Percentiles rank a stretch among this genome's conserved stretches.
These are phyloP conservation scores for Horisme vitalbata DNA, from an alignment of 2,888 invertebrate species.

Conservation along the genomic window DNA sequence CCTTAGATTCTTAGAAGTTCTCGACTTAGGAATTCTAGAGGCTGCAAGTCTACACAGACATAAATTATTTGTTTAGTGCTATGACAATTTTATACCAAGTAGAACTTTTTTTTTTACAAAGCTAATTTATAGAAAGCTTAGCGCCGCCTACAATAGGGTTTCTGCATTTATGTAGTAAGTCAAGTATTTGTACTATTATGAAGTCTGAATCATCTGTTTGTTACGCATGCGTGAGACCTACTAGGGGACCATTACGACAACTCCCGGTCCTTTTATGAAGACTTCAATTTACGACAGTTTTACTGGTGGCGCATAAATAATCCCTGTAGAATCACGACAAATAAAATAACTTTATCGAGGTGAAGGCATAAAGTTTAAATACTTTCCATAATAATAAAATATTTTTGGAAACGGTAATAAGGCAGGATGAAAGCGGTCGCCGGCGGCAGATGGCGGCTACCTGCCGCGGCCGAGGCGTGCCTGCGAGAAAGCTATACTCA, in stretches of 20 bases:
- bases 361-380: conserved; percentile 70
- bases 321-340: conserved; percentile 64
- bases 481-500: conserved; percentile 58
- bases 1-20: too few relatives aligned
- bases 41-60: too few relatives aligned
- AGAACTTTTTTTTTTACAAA: too few relatives aligned
- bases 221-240: conserved; percentile 58
- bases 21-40: too few relatives aligned
- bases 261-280: conserved; percentile 69
- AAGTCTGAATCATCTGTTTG: conserved; percentile 52
- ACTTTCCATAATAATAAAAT: conserved; percentile 77
- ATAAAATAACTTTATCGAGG: conserved; percentile 74
- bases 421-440: conserved; percentile 76
- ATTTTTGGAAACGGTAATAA: conserved; percentile 76
- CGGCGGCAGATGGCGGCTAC: conserved; percentile 75
- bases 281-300: conserved; percentile 76
- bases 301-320: conserved; percentile 76
- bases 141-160: not conserved
- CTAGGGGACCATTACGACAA: conserved; percentile 58
- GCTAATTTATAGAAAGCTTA: not conserved
- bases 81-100: too few relatives aligned
- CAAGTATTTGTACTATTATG: conserved; percentile 31
- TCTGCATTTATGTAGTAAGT: not conserved
- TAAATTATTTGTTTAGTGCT: too few relatives aligned
- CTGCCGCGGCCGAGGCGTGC: conserved; percentile 51